Percentiles rank a stretch among this genome's conserved stretches.
phyloP scores from a whole-genome alignment of 2,113 vertebrate species.

The Solenodon paradoxus region DNA sequence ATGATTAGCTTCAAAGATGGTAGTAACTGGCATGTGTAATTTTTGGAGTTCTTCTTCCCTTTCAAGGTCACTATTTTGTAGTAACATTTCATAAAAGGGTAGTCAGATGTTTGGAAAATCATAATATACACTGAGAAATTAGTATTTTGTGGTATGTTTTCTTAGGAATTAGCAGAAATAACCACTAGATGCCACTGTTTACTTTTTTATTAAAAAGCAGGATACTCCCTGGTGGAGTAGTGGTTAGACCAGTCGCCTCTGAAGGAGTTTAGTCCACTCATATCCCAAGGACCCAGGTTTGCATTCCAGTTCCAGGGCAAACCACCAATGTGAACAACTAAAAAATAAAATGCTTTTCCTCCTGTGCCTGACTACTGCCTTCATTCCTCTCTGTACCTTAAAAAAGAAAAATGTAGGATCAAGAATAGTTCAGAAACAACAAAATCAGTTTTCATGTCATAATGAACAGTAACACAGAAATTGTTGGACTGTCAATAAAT shows the following conservation, averaged over 20 bases:
- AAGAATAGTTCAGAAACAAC: neutral
- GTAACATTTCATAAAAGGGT: neutral
- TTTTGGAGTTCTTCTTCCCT: neutral
- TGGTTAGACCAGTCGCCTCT: no score
- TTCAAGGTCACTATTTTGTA: neutral
- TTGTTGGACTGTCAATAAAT: slow-evolving; percentile 57
- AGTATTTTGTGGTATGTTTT: neutral
- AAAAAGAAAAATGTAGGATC: no score
- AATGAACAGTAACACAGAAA: slow-evolving; percentile 7
- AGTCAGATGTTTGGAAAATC: neutral
- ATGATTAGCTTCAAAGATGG: slow-evolving; percentile 24
- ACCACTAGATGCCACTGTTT: slow-evolving; percentile 81
- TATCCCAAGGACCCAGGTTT: no score
- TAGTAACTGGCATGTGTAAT: neutral
- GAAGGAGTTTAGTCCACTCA: no score
- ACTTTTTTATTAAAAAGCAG: no score
- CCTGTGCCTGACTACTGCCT: no score
- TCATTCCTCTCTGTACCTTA: no score
- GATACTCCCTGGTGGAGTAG: no score
- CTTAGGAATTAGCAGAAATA: neutral
- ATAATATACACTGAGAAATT: neutral
- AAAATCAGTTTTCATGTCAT: neutral
- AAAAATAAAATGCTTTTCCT: no score
- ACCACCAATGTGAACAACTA: no score
- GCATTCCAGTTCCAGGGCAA: no score